These are phyloP conservation scores for Larimichthys crocea DNA, from an alignment of 2,113 vertebrate genomes.

Conservation along the genomic window DNA sequence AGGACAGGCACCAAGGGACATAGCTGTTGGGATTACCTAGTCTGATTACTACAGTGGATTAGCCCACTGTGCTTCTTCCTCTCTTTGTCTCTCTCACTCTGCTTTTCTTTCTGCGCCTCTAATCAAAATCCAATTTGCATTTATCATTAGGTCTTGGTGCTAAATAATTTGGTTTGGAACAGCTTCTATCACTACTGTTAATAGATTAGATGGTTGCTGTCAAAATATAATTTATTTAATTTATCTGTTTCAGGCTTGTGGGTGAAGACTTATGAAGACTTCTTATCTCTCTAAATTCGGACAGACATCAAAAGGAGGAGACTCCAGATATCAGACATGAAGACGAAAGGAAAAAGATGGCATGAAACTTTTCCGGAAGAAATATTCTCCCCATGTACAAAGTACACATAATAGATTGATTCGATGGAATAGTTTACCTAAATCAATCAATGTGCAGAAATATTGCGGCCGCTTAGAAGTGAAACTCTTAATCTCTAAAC, in stretches of 20 bases:
- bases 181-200: background rate
- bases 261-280: conserved; percentile 5
- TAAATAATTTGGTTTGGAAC: background rate
- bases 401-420: background rate
- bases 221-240: conserved; percentile 12
- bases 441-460: conserved; percentile 18
- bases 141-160: background rate
- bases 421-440: background rate
- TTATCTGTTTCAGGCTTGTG: conserved; percentile 33
- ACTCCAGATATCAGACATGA: conserved; percentile 2
- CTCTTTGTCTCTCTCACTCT: conserved; percentile 19
- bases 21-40: conserved; percentile 77
- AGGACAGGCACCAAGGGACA: conserved; percentile 53
- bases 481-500: conserved; percentile 39
- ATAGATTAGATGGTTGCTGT: background rate
- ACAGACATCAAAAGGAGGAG: conserved; percentile 23
- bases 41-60: conserved; percentile 79
- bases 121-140: background rate
- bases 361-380: background rate
- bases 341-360: background rate
- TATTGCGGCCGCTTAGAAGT: background rate
- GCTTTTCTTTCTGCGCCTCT: background rate
- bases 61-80: conserved; percentile 49
- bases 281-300: conserved; percentile 28
- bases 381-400: background rate